Base-by-base conservation (phyloP, 2,797 vertebrate species). In the Dromococcyx pavoninus region DNA sequence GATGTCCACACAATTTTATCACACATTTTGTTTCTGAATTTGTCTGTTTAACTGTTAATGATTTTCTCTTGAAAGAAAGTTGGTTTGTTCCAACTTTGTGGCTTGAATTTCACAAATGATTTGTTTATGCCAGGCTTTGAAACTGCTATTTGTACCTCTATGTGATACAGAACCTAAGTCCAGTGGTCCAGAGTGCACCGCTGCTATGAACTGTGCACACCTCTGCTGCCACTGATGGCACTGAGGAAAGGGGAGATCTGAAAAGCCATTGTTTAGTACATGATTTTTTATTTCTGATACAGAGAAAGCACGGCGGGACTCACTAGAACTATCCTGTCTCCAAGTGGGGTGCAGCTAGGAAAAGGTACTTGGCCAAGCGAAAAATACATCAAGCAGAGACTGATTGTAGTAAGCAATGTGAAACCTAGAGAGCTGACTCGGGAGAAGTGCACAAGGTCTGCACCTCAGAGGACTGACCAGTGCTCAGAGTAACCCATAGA, bases 171-270 rank as follows among this genome's bases (percentile, higher is more conserved):
- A 65, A 71, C 39, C 11, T 25, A 14, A 18, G 43, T 66, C 43
- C 11, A 6, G 27, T 13, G 14, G 16, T 23, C n/a, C 73, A 46
- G 61, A 77, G 16, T 44, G 86, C 2, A 0, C 17, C 25, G 64
- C 4, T 79, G 46, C 25, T 17, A 3, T 1, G 9, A 35, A 17
- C 32, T 2, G 0, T 51, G 64, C 6, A 23, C 39, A 21, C 10
- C 23, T 66, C 71, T 89, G 23, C 18, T 71, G 57, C 39, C 44
- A 2, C 0, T 28, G 33, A 8, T 41, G 37, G 51, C 16, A 33
- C 11, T 27, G 64, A 85, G 23, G 46, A 39, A 86, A 53, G 8
- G 25, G 48, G 33, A 72, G 8, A 48, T 41, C 9, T 17, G 48
- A 44, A 82, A 79, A 41, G 21, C 4, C 4, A 1, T 13, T 37